Conservation (phyloP, 2,888 invertebrate genomes). For the Eupithecia pulchellata region DNA sequence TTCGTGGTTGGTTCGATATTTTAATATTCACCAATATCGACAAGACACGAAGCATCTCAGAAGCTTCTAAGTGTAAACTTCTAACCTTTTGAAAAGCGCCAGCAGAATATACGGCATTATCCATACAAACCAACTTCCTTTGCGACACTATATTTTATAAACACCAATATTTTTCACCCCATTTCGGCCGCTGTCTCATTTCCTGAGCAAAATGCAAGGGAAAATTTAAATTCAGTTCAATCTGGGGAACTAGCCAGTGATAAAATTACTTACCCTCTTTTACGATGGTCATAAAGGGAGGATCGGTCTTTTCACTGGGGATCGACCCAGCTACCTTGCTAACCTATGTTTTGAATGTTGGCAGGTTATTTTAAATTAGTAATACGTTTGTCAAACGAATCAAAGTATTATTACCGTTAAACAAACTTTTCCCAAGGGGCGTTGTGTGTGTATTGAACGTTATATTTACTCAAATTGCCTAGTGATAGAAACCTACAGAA, state of each 20-base stretch:
- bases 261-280: conserved; percentile 49
- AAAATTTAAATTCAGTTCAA: conserved; percentile 48
- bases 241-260: conserved; percentile 45
- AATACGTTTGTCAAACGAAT: conserved; percentile 40
- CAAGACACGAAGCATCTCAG: conserved; percentile 5
- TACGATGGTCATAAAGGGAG: conserved; percentile 47
- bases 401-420: conserved; percentile 34
- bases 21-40: conserved; percentile 3
- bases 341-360: conserved; percentile 44
- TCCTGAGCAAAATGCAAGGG: conserved; percentile 38
- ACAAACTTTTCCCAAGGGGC: conserved; percentile 18
- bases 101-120: conserved; percentile 34
- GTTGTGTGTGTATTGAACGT: not conserved
- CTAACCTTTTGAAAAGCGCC: conserved; percentile 21
- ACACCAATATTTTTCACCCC: conserved; percentile 38
- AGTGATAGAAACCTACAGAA: not conserved
- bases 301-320: conserved; percentile 40
- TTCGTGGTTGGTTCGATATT: not conserved
- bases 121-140: conserved; percentile 40
- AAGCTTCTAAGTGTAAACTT: conserved; percentile 5
- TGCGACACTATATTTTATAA: conserved; percentile 39
- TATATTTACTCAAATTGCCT: not conserved
- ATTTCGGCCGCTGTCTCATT: conserved; percentile 40
- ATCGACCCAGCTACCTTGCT: conserved; percentile 37
- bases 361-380: conserved; percentile 42